These are phyloP conservation scores for Ips nitidus DNA, from an alignment of 1,140 invertebrate genomes.

Conservation along the genomic window DNA sequence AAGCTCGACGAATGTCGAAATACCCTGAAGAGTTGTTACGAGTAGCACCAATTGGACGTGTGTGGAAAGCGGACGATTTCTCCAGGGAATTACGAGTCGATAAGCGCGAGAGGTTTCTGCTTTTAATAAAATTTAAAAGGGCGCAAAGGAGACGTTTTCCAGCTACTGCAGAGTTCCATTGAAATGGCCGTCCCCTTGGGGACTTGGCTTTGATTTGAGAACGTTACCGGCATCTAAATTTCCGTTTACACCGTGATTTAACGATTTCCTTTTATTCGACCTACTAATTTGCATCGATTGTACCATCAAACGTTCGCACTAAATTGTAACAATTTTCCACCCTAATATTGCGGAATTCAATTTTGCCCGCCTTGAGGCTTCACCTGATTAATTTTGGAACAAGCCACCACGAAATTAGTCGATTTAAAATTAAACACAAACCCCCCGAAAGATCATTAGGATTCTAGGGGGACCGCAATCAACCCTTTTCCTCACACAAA, in stretches of 20 bases:
- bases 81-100: constrained; percentile 5
- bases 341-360: no score
- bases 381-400: not conserved
- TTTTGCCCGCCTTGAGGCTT: no score
- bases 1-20: not conserved
- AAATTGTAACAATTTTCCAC: no score
- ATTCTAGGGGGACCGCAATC: constrained; percentile 14
- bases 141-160: constrained; percentile 13
- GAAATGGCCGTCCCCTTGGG: not conserved
- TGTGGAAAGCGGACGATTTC: constrained; percentile 4
- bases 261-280: no score
- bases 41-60: constrained; percentile 2
- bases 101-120: constrained; percentile 11
- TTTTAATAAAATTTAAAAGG: constrained; percentile 17
- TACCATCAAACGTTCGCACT: no score
- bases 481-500: constrained; percentile 8
- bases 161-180: constrained; percentile 1
- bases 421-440: constrained; percentile 16
- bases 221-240: not conserved
- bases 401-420: constrained; percentile 10
- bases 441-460: constrained; percentile 23
- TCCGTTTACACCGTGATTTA: no score
- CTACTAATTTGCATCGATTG: no score
- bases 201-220: constrained; percentile 8
- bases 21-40: constrained; percentile 9